Evolutionary conservation across 1,140 invertebrate genomes (phyloP).

Genomic region (Vanessa atalanta): DNA sequence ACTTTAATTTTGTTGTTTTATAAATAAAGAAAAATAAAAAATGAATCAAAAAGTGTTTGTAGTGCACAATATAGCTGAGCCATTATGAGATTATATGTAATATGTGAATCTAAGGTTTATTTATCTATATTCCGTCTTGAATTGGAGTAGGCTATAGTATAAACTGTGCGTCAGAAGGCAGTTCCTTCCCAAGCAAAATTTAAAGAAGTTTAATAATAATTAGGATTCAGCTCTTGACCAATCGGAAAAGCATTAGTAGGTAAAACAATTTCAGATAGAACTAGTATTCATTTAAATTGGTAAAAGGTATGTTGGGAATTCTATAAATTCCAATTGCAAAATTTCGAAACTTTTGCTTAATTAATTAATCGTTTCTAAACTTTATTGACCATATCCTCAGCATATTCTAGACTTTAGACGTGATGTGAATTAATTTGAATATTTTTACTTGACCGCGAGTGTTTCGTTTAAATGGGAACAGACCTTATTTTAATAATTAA

Average conservation of each 20-base stretch:
- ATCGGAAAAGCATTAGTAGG: neutral
- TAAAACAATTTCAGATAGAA: neutral
- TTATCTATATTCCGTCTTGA: too few species aligned
- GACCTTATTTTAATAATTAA: neutral
- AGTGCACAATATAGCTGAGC: too few species aligned
- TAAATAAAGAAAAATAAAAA: too few species aligned
- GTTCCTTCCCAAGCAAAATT: too few species aligned
- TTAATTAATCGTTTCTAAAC: constrained; percentile 16
- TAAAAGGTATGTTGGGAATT: neutral
- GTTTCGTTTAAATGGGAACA: neutral
- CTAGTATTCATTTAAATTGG: neutral
- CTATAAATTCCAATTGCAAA: constrained; percentile 4
- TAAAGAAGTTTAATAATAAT: too few species aligned
- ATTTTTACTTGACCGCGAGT: neutral
- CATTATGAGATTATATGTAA: too few species aligned
- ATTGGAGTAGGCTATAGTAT: too few species aligned
- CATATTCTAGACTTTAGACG: neutral
- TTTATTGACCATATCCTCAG: constrained; percentile 21
- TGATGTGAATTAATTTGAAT: constrained; percentile 19
- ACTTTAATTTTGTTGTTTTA: too few species aligned
- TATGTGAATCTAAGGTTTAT: too few species aligned
- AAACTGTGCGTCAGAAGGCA: too few species aligned
- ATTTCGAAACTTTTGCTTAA: neutral
- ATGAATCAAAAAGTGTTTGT: too few species aligned
- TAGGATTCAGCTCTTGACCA: neutral